Conservation (phyloP, 2,888 invertebrate genomes). For the Diabrotica balteata region DNA sequence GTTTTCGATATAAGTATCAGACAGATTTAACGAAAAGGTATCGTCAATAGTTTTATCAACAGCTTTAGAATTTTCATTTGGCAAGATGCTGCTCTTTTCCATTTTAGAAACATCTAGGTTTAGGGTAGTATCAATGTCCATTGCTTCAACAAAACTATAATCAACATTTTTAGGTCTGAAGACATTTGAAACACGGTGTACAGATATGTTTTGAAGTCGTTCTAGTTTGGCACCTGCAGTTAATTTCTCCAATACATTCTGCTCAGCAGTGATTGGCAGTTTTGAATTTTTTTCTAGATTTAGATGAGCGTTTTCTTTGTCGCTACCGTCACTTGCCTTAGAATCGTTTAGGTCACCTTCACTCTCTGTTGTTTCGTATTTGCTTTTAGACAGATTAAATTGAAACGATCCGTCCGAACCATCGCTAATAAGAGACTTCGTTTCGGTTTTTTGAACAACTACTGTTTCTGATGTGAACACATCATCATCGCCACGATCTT, state of each 20-base stretch:
- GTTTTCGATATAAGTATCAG: slow-evolving; percentile 15
- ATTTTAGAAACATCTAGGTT: slow-evolving; percentile 20
- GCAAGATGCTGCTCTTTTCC: slow-evolving; percentile 19
- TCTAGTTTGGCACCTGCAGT: slow-evolving; percentile 10
- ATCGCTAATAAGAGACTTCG: slow-evolving; percentile 14
- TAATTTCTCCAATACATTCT: slow-evolving; percentile 4
- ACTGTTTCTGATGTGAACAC: background rate
- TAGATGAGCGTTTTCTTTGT: slow-evolving; percentile 37
- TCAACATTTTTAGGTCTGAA: slow-evolving; percentile 39
- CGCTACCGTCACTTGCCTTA: slow-evolving; percentile 34
- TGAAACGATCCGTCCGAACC: slow-evolving; percentile 39
- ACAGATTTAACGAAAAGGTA: slow-evolving; percentile 22
- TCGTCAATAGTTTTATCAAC: slow-evolving; percentile 28
- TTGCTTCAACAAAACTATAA: slow-evolving; percentile 41
- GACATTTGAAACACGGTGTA: slow-evolving; percentile 39
- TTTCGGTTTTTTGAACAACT: background rate
- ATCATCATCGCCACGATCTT: background rate
- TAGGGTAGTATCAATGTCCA: slow-evolving; percentile 42
- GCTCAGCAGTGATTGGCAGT: background rate
- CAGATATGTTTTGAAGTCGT: slow-evolving; percentile 13
- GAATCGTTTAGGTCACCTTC: slow-evolving; percentile 32
- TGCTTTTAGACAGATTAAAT: slow-evolving; percentile 29
- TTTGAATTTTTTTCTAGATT: slow-evolving; percentile 9
- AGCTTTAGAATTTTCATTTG: background rate
- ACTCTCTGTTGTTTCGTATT: slow-evolving; percentile 14